phyloP scores from a whole-genome alignment of 2,888 invertebrate species.

The Marronus borbonicus region DNA sequence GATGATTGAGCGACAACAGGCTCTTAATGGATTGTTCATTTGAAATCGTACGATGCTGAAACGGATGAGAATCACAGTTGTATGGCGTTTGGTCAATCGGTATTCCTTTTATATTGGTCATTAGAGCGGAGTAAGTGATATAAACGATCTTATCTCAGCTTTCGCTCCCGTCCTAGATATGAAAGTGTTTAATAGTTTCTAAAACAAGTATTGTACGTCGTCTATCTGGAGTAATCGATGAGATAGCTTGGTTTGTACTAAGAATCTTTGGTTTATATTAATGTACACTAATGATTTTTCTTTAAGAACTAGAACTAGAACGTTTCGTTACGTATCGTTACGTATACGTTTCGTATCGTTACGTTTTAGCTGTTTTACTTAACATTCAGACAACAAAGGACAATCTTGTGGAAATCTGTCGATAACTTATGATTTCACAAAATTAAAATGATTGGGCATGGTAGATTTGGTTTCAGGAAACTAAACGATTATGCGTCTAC shows the following conservation, averaged over 20 bases:
- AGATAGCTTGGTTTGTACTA: not conserved
- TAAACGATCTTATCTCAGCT: slow-evolving; percentile 46
- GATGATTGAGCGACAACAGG: slow-evolving; percentile 49
- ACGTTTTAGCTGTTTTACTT: too few species aligned
- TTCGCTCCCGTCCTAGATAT: slow-evolving; percentile 28
- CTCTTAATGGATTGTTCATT: slow-evolving; percentile 47
- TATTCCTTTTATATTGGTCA: slow-evolving; percentile 43
- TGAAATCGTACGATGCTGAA: slow-evolving; percentile 19
- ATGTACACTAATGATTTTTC: not conserved
- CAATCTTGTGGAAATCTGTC: too few species aligned
- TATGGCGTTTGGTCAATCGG: slow-evolving; percentile 30
- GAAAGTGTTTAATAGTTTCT: slow-evolving; percentile 35
- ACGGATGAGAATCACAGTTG: slow-evolving; percentile 11
- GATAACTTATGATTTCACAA: too few species aligned
- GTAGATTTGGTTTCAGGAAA: too few species aligned
- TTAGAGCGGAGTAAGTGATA: slow-evolving; percentile 15
- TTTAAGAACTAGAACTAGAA: not conserved
- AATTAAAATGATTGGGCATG: too few species aligned
- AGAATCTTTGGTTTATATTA: not conserved
- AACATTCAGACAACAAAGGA: too few species aligned
- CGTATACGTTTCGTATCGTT: too few species aligned
- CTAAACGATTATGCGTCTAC: too few species aligned
- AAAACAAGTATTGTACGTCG: slow-evolving; percentile 28
- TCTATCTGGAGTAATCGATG: slow-evolving; percentile 6
- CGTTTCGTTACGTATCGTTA: too few species aligned